A percentile compares a stretch with the other conserved stretches of the same genome.
These are phyloP conservation scores for Prosapia bicincta DNA, from an alignment of 2,888 invertebrate genomes.

Conservation along the genomic window DNA sequence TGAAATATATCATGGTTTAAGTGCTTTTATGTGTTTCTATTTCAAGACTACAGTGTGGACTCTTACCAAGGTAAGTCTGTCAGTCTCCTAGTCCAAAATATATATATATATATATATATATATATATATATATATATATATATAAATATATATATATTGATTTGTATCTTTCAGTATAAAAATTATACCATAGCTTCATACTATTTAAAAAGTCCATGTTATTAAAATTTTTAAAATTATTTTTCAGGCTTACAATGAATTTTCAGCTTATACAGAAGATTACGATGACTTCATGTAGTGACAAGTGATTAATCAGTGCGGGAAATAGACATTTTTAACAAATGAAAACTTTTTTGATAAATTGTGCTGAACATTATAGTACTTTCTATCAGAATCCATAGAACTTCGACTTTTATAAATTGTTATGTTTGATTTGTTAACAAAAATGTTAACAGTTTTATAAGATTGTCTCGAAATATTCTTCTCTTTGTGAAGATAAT, in stretches of 20 bases:
- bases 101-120: too few species aligned
- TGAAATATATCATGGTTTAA: too few species aligned
- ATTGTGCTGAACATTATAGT: neutral
- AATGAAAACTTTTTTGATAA: neutral
- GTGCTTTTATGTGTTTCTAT: too few species aligned
- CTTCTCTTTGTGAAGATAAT: neutral
- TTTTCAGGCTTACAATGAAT: slow-evolving; percentile 38
- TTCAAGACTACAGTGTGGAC: too few species aligned
- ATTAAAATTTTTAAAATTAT: too few species aligned
- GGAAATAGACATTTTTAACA: neutral
- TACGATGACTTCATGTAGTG: slow-evolving; percentile 41
- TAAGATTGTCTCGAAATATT: neutral
- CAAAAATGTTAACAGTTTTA: slow-evolving; percentile 2
- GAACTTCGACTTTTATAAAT: neutral
- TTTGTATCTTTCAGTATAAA: too few species aligned
- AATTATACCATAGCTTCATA: too few species aligned
- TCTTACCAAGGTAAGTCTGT: too few species aligned
- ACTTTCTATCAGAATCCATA: neutral
- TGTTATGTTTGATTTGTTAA: neutral
- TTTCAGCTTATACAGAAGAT: slow-evolving; percentile 40
- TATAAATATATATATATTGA: too few species aligned
- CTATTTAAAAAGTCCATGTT: too few species aligned
- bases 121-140: too few species aligned
- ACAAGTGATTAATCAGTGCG: neutral
- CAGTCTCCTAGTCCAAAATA: too few species aligned